Base-by-base conservation (phyloP, 2,113 vertebrate genomes). In the Cathartes aura region DNA sequence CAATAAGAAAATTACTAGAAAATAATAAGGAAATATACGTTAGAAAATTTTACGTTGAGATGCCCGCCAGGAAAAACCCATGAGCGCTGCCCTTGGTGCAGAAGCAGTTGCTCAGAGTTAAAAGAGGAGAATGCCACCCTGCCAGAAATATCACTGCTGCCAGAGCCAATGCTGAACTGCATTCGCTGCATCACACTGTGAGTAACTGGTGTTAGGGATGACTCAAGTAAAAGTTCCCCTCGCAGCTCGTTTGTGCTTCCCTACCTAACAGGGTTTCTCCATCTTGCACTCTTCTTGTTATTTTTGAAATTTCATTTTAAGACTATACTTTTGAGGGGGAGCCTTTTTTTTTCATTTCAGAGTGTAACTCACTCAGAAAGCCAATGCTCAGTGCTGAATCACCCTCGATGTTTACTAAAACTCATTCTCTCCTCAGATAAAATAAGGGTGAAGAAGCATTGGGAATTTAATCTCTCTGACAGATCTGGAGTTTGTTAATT, bases 181-280 rank as follows among this genome's bases (percentile, higher is more conserved):
- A 47, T 50, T 82, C 0, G 0, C 22, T n/a, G 14, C 42, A 66
- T 19, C 24, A 24, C 22, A 3, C 6, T 45, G 15, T 48, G 40
- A 56, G 42, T 45, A 76, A 43, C 8, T 16, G 8, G 6, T 7
- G 4, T 62, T 36, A 81, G 23, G 15, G 6, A n/a, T 66, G 30
- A 80, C 40, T 55, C 43, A 50, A 85, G 18, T 52, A 29, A 30
- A 80, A 82, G n/a, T 34, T 82, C 5, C 32, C 7, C 52, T 79
- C 2, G 0, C 8, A 38, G 19, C 3, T 50, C 1, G 0, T 84
- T 60, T 73, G 16, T 72, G 16, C 53, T 91, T 79, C 34, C 17
- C 15, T 64, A 20, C 15, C 8, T 71, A 42, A 55, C 11, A 21
- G 10, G 3, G 1, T n/a, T 91, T 84, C 55, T 88, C 15, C 38